These are phyloP conservation scores for Tetranychus urticae DNA, from an alignment of 1,140 invertebrate species.

Conservation along the genomic window DNA sequence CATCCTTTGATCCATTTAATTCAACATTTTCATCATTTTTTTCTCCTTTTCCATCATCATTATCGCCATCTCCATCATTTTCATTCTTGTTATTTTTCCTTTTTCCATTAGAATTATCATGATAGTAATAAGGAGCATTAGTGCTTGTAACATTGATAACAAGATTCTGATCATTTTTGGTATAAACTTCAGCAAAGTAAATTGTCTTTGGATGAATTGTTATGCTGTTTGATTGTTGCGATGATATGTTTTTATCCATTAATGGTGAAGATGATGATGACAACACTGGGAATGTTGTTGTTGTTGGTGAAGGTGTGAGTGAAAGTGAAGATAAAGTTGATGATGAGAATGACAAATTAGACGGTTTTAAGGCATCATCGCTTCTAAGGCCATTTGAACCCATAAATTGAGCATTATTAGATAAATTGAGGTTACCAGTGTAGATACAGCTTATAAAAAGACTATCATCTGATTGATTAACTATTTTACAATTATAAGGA, in stretches of 20 bases:
- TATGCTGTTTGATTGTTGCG: background rate
- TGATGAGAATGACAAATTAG: too few species aligned
- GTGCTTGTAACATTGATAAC: constrained; percentile 1
- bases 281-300: too few species aligned
- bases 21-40: too few species aligned
- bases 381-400: background rate
- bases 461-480: constrained; percentile 4
- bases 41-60: too few species aligned
- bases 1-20: background rate
- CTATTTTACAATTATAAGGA: constrained; percentile 7
- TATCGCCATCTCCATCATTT: too few species aligned
- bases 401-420: background rate
- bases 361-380: background rate
- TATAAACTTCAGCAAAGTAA: constrained; percentile 8
- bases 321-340: too few species aligned
- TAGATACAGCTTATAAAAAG: constrained; percentile 1
- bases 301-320: too few species aligned
- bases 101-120: too few species aligned
- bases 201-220: constrained; percentile 4
- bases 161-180: background rate
- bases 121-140: too few species aligned
- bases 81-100: too few species aligned
- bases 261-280: too few species aligned
- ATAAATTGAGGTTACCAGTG: background rate
- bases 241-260: background rate